phyloP scores from a whole-genome alignment of 2,888 invertebrate genomes.

The Xanthostigma xanthostigma region DNA sequence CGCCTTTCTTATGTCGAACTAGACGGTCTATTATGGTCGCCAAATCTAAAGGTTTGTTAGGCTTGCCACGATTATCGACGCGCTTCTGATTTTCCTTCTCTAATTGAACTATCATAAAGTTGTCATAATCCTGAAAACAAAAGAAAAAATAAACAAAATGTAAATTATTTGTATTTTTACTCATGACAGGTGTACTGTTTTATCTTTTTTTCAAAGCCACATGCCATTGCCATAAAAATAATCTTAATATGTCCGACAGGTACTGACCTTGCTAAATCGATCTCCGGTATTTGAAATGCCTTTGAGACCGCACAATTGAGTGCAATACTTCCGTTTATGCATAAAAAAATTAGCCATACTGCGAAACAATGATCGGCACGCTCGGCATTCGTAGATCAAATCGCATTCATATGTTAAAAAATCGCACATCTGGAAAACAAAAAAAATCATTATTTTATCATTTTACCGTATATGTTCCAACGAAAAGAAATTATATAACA shows the following conservation, averaged over 20 bases:
- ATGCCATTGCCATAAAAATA: too few species aligned
- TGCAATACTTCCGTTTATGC: constrained; percentile 77
- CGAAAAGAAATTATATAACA: too few species aligned
- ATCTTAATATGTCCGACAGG: not conserved
- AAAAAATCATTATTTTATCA: constrained; percentile 15
- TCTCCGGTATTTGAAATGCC: not conserved
- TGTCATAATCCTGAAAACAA: constrained; percentile 28
- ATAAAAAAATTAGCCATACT: constrained; percentile 78
- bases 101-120: constrained; percentile 33
- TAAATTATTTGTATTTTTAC: too few species aligned
- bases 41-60: constrained; percentile 22
- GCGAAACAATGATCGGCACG: constrained; percentile 73
- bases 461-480: constrained; percentile 1
- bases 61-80: constrained; percentile 20
- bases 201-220: too few species aligned
- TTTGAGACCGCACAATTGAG: constrained; percentile 33
- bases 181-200: too few species aligned
- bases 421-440: constrained; percentile 45
- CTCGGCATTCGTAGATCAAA: constrained; percentile 76
- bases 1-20: constrained; percentile 1
- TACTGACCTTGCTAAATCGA: not conserved
- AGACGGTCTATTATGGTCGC: constrained; percentile 3
- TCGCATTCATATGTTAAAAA: constrained; percentile 74
- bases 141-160: constrained; percentile 3
- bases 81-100: constrained; percentile 29